Percentiles rank a stretch among this genome's conserved stretches.
Conservation (phyloP, 2,113 vertebrate genomes). For the Onychostoma macrolepis region DNA sequence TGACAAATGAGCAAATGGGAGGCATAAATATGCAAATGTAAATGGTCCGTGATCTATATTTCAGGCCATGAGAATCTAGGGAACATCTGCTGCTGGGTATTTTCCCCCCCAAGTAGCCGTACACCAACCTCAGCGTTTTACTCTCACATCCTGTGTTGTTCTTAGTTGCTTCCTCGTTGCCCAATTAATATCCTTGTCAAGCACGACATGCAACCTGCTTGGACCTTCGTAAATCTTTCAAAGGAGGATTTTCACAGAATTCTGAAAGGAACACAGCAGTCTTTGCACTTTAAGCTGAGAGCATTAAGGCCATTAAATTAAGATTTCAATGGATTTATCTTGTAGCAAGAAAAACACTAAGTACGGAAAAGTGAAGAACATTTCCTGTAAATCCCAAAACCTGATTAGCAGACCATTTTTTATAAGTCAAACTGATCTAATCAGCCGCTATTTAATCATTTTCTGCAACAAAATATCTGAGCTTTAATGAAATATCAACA, state of each 20-base stretch:
- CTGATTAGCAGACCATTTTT: background rate
- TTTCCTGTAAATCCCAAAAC: background rate
- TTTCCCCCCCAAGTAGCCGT: constrained; percentile 40
- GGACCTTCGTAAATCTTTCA: constrained; percentile 17
- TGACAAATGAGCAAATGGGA: constrained; percentile 47
- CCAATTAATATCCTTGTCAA: constrained; percentile 58
- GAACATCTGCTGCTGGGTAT: constrained; percentile 53
- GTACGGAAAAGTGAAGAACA: background rate
- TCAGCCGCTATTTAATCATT: background rate
- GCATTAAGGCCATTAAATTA: background rate
- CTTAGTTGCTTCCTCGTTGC: constrained; percentile 29
- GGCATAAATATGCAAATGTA: constrained; percentile 52
- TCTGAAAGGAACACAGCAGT: background rate
- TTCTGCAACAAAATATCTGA: background rate
- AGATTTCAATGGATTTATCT: background rate
- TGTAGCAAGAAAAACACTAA: background rate
- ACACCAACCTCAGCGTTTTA: constrained; percentile 38
- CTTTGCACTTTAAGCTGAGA: background rate
- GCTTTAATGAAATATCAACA: background rate
- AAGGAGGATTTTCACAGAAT: background rate
- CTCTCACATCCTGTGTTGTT: constrained; percentile 50
- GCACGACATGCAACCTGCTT: constrained; percentile 34
- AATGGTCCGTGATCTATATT: constrained; percentile 46
- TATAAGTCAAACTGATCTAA: background rate
- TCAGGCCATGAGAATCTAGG: constrained; percentile 35